Evolutionary conservation across 2,797 vertebrate species (phyloP).

Genomic region (Thunnus albacares): DNA sequence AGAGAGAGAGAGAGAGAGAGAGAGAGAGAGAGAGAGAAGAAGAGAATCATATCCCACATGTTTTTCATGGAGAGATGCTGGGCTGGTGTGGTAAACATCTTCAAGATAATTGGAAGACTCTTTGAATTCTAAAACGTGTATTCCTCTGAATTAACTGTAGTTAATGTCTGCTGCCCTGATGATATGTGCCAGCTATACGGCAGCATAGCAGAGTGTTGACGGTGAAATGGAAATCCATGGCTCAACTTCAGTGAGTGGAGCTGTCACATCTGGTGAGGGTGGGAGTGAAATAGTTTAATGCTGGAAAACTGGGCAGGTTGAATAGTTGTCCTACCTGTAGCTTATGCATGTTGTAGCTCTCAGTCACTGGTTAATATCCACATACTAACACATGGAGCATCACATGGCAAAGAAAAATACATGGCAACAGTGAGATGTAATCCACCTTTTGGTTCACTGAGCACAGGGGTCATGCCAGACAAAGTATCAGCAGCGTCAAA

Average conservation of each 20-base stretch:
- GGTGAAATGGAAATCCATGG: slow-evolving; percentile 27
- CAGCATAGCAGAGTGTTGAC: slow-evolving; percentile 8
- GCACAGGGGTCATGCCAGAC: slow-evolving; percentile 41
- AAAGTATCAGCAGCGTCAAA: slow-evolving; percentile 42
- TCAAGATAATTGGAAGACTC: slow-evolving; percentile 39
- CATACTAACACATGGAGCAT: background rate
- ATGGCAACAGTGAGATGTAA: slow-evolving; percentile 25
- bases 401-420: slow-evolving; percentile 22
- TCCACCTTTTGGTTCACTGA: slow-evolving; percentile 53
- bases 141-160: slow-evolving; percentile 31
- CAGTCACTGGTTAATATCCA: too few species aligned
- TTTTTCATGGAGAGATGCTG: slow-evolving; percentile 57
- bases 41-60: slow-evolving; percentile 48
- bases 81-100: slow-evolving; percentile 48
- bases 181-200: slow-evolving; percentile 23
- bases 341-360: background rate
- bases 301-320: background rate
- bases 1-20: slow-evolving; percentile 22
- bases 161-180: slow-evolving; percentile 10
- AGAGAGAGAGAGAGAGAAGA: slow-evolving; percentile 26
- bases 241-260: slow-evolving; percentile 21
- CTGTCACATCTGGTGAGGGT: slow-evolving; percentile 28
- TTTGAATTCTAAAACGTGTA: slow-evolving; percentile 56
- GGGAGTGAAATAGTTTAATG: slow-evolving; percentile 1
- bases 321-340: slow-evolving; percentile 4